Percentiles rank a stretch among this genome's conserved stretches.
Evolutionary conservation across 2,797 vertebrate species (phyloP).

Genomic region (Chloroceryle amazona): DNA sequence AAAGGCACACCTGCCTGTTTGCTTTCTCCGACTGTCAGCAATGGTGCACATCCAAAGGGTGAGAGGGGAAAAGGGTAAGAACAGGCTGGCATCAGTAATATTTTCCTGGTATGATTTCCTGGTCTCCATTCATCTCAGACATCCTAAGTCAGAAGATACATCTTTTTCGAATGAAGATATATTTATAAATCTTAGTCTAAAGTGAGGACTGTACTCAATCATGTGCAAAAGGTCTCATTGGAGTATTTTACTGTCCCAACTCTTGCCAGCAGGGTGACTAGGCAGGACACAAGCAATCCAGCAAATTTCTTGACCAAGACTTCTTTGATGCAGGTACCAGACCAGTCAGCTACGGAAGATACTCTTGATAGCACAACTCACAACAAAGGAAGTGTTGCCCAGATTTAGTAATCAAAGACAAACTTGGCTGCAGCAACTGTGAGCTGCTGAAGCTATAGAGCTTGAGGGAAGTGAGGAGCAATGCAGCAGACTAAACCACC

Average conservation of each 20-base stretch:
- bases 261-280: background rate
- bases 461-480: background rate
- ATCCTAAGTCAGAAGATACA: background rate
- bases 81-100: background rate
- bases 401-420: background rate
- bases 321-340: background rate
- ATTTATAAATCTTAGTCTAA: background rate
- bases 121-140: background rate
- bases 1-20: background rate
- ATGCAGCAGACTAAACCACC: background rate
- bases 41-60: background rate
- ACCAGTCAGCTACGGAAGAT: background rate
- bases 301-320: background rate
- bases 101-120: background rate
- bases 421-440: background rate
- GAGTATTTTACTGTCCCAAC: background rate
- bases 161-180: background rate
- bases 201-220: background rate
- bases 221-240: accelerated
- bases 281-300: background rate
- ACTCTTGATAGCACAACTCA: background rate
- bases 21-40: background rate
- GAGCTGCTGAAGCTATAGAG: background rate
- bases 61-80: background rate
- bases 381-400: background rate